Evolutionary conservation across 1,140 invertebrate species (phyloP).

Genomic region (Calycopis cecrops): DNA sequence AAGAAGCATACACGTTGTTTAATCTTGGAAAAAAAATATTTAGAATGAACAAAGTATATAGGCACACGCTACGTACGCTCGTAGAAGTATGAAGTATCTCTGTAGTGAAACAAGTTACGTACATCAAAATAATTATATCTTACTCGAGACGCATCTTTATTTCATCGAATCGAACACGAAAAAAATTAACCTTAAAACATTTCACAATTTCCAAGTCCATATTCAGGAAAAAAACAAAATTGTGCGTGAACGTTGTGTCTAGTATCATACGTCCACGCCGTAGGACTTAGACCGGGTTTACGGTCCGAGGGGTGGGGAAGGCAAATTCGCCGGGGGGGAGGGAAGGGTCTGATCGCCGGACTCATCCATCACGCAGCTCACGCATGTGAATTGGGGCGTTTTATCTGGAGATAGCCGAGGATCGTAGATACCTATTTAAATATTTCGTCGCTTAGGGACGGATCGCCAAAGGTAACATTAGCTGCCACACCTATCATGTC

Average conservation of each 20-base stretch:
- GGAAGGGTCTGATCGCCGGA: constrained; percentile 67
- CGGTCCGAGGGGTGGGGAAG: constrained; percentile 47
- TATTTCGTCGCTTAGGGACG: constrained; percentile 61
- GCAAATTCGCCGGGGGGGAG: constrained; percentile 61
- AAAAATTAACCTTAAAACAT: no score
- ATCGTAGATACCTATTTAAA: constrained; percentile 68
- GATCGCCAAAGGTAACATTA: constrained; percentile 25
- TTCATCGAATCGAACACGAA: no score
- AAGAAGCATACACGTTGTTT: no score
- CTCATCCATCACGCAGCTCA: constrained; percentile 71
- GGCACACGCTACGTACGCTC: no score
- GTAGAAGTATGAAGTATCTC: no score
- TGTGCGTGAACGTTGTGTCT: not conserved
- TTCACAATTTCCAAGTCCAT: no score
- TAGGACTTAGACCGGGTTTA: constrained; percentile 57
- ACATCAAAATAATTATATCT: no score
- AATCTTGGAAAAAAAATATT: no score
- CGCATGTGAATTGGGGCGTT: constrained; percentile 72
- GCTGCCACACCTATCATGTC: not conserved
- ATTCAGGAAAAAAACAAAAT: no score
- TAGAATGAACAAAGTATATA: no score
- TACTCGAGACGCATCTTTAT: no score
- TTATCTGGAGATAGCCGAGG: constrained; percentile 68
- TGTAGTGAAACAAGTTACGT: no score
- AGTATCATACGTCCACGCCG: not conserved